Percentiles rank a stretch among this genome's conserved stretches.
These are phyloP conservation scores for Ormia ochracea DNA, from an alignment of 2,888 invertebrate genomes.

Conservation along the genomic window DNA sequence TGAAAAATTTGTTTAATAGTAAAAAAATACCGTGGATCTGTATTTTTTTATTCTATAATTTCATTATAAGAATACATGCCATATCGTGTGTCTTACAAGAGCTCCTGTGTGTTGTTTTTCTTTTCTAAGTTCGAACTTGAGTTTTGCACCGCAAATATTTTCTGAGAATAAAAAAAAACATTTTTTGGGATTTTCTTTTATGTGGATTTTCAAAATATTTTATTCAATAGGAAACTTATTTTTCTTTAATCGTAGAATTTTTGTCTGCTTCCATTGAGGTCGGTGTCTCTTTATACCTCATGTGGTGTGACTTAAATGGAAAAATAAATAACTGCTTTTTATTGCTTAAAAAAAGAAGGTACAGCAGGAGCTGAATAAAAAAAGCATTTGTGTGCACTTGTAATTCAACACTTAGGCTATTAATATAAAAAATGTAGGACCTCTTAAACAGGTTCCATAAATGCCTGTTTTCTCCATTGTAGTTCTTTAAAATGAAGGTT, in stretches of 20 bases:
- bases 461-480: too few relatives aligned
- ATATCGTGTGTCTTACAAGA: conserved; percentile 47
- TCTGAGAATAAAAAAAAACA: neutral
- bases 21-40: neutral
- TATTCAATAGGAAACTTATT: neutral
- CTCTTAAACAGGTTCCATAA: too few relatives aligned
- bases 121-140: neutral
- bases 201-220: neutral
- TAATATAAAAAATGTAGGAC: too few relatives aligned
- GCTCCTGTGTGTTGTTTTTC: conserved; percentile 14
- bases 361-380: too few relatives aligned
- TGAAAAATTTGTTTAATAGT: neutral
- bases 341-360: too few relatives aligned
- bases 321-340: too few relatives aligned
- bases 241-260: too few relatives aligned
- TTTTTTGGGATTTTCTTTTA: neutral
- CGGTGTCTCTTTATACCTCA: neutral
- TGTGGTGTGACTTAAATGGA: too few relatives aligned
- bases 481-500: too few relatives aligned
- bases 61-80: conserved; percentile 35
- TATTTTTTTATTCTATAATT: neutral
- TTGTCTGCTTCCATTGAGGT: too few relatives aligned
- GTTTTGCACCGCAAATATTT: conserved; percentile 10
- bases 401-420: too few relatives aligned
- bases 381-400: too few relatives aligned